These are phyloP conservation scores for Erpetoichthys calabaricus DNA, from an alignment of 2,797 vertebrate genomes.

Conservation along the genomic window DNA sequence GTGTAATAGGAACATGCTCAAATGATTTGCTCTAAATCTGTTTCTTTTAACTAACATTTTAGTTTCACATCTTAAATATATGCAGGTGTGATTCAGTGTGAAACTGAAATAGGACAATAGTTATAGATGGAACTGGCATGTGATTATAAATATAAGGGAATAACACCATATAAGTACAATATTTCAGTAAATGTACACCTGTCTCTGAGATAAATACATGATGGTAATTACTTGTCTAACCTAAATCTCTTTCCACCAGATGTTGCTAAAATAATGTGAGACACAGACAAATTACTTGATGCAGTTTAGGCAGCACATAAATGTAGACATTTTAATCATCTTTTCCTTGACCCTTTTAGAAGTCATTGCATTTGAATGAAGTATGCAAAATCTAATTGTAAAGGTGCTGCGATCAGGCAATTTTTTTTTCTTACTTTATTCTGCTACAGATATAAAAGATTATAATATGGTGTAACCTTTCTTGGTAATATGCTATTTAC, in stretches of 20 bases:
- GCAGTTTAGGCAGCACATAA: slow-evolving; percentile 42
- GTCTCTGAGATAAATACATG: slow-evolving; percentile 67
- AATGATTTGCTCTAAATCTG: too few relatives aligned
- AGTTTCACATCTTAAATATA: too few relatives aligned
- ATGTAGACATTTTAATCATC: slow-evolving; percentile 62
- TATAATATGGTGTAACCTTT: background rate
- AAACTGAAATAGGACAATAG: too few relatives aligned
- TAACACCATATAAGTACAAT: slow-evolving; percentile 6
- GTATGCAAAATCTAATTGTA: slow-evolving; percentile 34
- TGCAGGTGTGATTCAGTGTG: too few relatives aligned
- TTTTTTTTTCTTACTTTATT: slow-evolving; percentile 19
- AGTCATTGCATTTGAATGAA: slow-evolving; percentile 51
- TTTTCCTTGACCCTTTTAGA: slow-evolving; percentile 63
- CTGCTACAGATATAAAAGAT: slow-evolving; percentile 6
- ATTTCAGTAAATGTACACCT: slow-evolving; percentile 68
- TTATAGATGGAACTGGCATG: too few relatives aligned
- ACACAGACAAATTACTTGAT: slow-evolving; percentile 54
- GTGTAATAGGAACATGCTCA: too few relatives aligned
- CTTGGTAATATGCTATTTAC: slow-evolving; percentile 13
- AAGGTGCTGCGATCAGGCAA: slow-evolving; percentile 17
- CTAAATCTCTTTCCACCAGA: slow-evolving; percentile 67
- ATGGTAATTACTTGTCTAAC: slow-evolving; percentile 71
- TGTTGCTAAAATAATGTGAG: slow-evolving; percentile 60
- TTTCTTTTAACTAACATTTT: too few relatives aligned
- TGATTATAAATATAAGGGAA: too few relatives aligned